Percentiles rank a stretch among this genome's conserved stretches.
phyloP scores from a whole-genome alignment of 2,113 vertebrate genomes.

The Nycticebus coucang region DNA sequence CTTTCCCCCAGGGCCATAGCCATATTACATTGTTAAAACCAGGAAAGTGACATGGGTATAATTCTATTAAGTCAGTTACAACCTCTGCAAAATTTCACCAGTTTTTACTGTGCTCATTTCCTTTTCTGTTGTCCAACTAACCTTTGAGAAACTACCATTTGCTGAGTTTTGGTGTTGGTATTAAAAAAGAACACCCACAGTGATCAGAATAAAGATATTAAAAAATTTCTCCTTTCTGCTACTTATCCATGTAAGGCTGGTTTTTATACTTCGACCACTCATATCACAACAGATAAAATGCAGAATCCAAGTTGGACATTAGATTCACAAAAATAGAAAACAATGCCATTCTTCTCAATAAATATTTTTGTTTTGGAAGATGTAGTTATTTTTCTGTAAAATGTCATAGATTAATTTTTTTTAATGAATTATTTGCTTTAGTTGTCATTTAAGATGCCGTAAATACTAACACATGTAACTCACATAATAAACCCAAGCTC shows the following conservation, averaged over 20 bases:
- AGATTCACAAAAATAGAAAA: not conserved
- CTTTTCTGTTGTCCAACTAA: not conserved
- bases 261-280: not conserved
- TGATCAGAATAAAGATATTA: not conserved
- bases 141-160: not conserved
- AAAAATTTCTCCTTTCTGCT: not conserved
- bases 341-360: not conserved
- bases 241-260: not conserved
- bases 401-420: not conserved
- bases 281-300: not conserved
- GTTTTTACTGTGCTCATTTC: accelerated
- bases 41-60: not conserved
- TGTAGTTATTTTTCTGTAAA: not conserved
- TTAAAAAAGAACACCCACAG: not conserved
- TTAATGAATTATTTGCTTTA: not conserved
- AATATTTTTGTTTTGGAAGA: constrained; percentile 31
- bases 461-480: not conserved
- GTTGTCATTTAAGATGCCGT: not conserved
- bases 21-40: not conserved
- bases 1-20: not conserved
- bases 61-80: not conserved
- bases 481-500: too few relatives aligned
- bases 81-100: not conserved
- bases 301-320: not conserved
- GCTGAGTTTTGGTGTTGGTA: not conserved